Base-by-base conservation (phyloP, 2,113 vertebrate species). In the Chlorodrepanis virens region DNA sequence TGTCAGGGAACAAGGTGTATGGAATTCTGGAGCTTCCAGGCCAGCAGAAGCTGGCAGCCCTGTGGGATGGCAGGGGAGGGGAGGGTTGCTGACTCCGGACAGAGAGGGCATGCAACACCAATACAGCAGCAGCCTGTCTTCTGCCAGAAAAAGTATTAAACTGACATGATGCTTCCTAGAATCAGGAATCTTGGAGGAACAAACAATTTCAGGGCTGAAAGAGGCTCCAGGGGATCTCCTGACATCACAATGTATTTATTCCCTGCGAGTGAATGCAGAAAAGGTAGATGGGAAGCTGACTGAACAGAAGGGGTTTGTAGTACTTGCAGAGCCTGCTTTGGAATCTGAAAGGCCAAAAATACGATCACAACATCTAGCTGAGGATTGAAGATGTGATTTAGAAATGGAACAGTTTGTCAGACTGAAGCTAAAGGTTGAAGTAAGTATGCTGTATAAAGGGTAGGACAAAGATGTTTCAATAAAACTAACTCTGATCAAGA, bases 401-500 rank as follows among this genome's bases (percentile, higher is more conserved):
- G 70, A 80, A 89, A 77, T 69, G 28, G 45, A 87, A 57, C 42
- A 35, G 63, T 74, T 91, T 70, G 52, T 87, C 31, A 81, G 70
- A 57, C 65, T 87, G 49, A 45, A 93, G 52, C 37, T 96, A 81
- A 96, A 87, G 40, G 67, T 52, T 78, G 53, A 83, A 75, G 57
- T 76, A 86, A 87, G 25, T 81, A 53, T 87, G 40, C 56, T 47
- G 14, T 80, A 10, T 44, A 83, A 81, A 53, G 91, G 71, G 63
- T 50, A 92, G 24, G 35, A 50, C 15, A 7, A 84, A 88, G 65
- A 76, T 11, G 33, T 64, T 85, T 81, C 45, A 49, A 50, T 91
- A 85, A 86, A 89, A 90, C 23, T 78, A 64, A 52, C 29, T 14
- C 39, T 60, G 74, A 68, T 75, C 68, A 74, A 52, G 70, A 79